phyloP scores from a whole-genome alignment of 2,888 invertebrate genomes.

The Orchesellides sinensis region DNA sequence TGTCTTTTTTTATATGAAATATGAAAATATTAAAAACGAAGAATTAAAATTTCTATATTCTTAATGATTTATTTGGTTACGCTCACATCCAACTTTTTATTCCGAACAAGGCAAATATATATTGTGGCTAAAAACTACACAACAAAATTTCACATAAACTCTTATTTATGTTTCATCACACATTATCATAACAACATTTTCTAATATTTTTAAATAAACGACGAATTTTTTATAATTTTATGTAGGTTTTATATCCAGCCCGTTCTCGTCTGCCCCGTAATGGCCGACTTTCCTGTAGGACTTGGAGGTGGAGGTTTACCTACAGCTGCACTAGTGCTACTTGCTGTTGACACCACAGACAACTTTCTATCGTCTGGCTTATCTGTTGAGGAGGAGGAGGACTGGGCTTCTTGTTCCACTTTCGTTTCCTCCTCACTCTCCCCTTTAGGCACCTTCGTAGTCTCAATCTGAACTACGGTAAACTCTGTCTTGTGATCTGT shows the following conservation, averaged over 20 bases:
- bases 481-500: constrained; percentile 24
- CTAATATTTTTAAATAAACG: not conserved
- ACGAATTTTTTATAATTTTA: not conserved
- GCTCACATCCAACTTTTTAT: no score
- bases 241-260: constrained; percentile 68
- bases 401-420: not conserved
- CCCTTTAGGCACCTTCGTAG: constrained; percentile 13
- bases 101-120: no score
- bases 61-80: no score
- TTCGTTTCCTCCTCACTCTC: not conserved
- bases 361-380: not conserved
- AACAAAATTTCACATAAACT: no score
- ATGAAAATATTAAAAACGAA: no score
- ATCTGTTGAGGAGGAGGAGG: not conserved
- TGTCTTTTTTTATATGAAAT: no score
- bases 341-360: not conserved
- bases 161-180: no score
- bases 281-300: constrained; percentile 65
- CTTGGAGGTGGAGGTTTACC: constrained; percentile 8
- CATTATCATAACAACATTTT: not conserved
- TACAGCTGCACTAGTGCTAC: not conserved
- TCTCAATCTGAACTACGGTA: constrained; percentile 62
- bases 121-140: no score
- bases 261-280: constrained; percentile 72
- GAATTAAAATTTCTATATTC: no score